These are phyloP conservation scores for Saccostrea cuccullata DNA, from an alignment of 1,140 invertebrate species.

Conservation along the genomic window DNA sequence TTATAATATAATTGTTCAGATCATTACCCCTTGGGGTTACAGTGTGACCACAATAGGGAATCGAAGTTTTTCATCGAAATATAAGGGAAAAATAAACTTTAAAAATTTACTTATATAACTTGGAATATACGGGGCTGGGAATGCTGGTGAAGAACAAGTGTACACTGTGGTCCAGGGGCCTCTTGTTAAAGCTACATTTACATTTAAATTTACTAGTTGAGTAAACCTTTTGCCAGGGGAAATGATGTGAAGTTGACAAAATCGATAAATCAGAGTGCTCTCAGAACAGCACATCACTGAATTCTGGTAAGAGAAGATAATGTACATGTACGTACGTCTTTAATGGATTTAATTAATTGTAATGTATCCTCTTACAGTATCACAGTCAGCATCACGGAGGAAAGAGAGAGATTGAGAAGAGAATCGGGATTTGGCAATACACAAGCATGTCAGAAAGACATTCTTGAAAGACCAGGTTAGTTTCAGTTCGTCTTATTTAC, in stretches of 20 bases:
- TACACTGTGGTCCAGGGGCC: not conserved
- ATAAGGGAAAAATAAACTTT: no score
- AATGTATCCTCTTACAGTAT: not conserved
- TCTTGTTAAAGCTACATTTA: not conserved
- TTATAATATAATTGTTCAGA: no score
- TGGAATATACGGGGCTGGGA: no score
- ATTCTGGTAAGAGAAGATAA: no score
- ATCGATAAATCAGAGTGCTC: not conserved
- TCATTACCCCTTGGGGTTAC: no score
- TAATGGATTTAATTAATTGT: not conserved
- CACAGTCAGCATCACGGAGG: slow-evolving; percentile 1
- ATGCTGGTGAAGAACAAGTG: not conserved
- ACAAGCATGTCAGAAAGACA: not conserved
- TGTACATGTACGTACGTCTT: not conserved
- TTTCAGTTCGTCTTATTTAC: not conserved
- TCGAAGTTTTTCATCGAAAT: no score
- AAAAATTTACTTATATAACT: no score
- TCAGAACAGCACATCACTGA: not conserved
- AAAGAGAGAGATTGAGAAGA: slow-evolving; percentile 6
- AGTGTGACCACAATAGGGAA: no score
- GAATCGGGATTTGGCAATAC: not conserved
- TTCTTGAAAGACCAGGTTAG: slow-evolving; percentile 4
- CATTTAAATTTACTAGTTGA: no score
- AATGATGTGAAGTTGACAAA: no score
- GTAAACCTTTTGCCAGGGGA: no score